Evolutionary conservation across 1,140 invertebrate genomes (phyloP).

Genomic region (Oreohelix idahoensis): DNA sequence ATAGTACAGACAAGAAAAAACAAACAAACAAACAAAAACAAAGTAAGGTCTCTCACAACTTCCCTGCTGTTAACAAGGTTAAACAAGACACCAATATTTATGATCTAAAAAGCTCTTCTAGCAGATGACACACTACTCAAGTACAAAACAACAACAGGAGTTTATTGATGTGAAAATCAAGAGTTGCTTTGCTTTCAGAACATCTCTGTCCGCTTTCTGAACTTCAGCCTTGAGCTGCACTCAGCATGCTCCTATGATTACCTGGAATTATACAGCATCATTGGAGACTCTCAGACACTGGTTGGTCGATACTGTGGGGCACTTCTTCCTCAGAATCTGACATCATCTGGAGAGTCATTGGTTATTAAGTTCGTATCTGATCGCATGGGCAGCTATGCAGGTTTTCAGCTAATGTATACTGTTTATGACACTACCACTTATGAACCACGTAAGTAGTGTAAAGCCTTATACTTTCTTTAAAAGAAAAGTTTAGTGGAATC

Average conservation of each 20-base stretch:
- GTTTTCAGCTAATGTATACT: constrained; percentile 27
- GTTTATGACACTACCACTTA: background rate
- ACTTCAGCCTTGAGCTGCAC: constrained; percentile 30
- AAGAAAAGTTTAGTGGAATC: no score
- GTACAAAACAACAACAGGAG: no score
- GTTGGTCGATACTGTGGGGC: constrained; percentile 26
- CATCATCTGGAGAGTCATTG: background rate
- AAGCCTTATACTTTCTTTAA: no score
- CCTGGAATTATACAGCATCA: constrained; percentile 10
- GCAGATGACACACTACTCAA: no score
- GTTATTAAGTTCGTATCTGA: constrained; percentile 32
- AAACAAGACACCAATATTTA: no score
- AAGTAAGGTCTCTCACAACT: no score
- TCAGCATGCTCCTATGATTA: constrained; percentile 28
- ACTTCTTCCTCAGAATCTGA: constrained; percentile 3
- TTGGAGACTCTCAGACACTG: background rate
- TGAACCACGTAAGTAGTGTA: background rate
- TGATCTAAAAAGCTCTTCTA: no score
- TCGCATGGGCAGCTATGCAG: background rate
- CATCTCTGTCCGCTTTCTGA: constrained; percentile 18
- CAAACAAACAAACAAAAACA: no score
- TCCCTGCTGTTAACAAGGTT: no score
- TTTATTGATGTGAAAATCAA: background rate
- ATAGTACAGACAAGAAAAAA: no score
- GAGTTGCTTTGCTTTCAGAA: constrained; percentile 20